Evolutionary conservation across 2,888 invertebrate species (phyloP).

Genomic region (Drosophila melanosoma): DNA sequence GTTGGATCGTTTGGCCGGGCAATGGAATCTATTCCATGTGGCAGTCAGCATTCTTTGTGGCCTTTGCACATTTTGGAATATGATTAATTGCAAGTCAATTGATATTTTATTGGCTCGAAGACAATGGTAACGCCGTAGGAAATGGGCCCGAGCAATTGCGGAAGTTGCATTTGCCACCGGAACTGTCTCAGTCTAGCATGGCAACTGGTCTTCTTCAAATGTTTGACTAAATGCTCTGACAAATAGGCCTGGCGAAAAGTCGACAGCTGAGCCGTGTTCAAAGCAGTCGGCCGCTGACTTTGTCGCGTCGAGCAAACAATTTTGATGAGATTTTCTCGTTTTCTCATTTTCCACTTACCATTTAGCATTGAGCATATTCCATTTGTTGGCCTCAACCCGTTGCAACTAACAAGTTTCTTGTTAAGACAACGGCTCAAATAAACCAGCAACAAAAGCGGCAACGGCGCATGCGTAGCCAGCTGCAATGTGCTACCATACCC

Average conservation of each 20-base stretch:
- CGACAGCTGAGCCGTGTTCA: slow-evolving; percentile 68
- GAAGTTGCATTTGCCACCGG: slow-evolving; percentile 74
- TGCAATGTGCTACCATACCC: slow-evolving; percentile 49
- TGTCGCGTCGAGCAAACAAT: slow-evolving; percentile 70
- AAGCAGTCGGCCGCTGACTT: slow-evolving; percentile 33
- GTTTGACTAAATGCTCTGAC: slow-evolving; percentile 72
- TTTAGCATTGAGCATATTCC: slow-evolving; percentile 17
- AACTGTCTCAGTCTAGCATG: slow-evolving; percentile 51
- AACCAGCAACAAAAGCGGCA: slow-evolving; percentile 65
- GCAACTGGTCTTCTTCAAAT: slow-evolving; percentile 61
- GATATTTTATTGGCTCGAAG: slow-evolving; percentile 82
- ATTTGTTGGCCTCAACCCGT: slow-evolving; percentile 65
- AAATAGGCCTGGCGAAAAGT: slow-evolving; percentile 59
- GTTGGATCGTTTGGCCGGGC: slow-evolving; percentile 7
- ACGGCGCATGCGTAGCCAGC: slow-evolving; percentile 69
- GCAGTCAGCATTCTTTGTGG: slow-evolving; percentile 29
- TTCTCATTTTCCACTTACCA: slow-evolving; percentile 21
- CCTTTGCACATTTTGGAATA: slow-evolving; percentile 76
- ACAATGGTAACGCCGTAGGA: slow-evolving; percentile 34
- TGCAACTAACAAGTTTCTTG: slow-evolving; percentile 81
- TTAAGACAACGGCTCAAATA: slow-evolving; percentile 77
- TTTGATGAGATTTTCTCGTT: slow-evolving; percentile 16
- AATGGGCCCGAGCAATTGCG: slow-evolving; percentile 47
- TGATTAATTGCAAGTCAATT: slow-evolving; percentile 84
- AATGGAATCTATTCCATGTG: slow-evolving; percentile 35